phyloP scores from a whole-genome alignment of 2,888 invertebrate genomes.

The Mythimna vitellina region DNA sequence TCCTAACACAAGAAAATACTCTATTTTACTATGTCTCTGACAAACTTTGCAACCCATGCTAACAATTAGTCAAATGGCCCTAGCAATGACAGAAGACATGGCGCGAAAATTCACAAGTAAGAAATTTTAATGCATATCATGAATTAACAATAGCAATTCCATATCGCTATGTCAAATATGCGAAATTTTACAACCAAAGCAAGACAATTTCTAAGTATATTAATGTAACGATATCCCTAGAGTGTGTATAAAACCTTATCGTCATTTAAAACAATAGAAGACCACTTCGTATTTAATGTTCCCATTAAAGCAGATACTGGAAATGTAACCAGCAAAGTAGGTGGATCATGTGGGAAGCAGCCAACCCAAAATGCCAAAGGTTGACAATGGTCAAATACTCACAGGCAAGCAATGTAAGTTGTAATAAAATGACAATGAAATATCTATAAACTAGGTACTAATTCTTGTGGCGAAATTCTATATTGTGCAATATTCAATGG shows the following conservation, averaged over 20 bases:
- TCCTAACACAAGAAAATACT: slow-evolving; percentile 21
- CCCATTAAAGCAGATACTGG: slow-evolving; percentile 32
- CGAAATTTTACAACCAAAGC: not conserved
- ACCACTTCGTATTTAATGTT: slow-evolving; percentile 40
- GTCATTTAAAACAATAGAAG: slow-evolving; percentile 39
- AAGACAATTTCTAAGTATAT: not conserved
- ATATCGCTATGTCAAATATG: not conserved
- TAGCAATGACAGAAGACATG: slow-evolving; percentile 18
- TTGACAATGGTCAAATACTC: slow-evolving; percentile 17
- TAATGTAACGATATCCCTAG: not conserved
- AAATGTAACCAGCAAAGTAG: slow-evolving; percentile 39
- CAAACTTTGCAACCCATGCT: slow-evolving; percentile 21
- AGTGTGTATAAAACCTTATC: slow-evolving; percentile 34
- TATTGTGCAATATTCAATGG: slow-evolving; percentile 2
- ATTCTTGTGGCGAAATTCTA: slow-evolving; percentile 45
- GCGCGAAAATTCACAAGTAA: slow-evolving; percentile 6
- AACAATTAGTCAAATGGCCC: slow-evolving; percentile 11
- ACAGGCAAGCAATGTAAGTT: slow-evolving; percentile 41
- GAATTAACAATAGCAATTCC: not conserved
- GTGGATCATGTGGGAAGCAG: slow-evolving; percentile 48
- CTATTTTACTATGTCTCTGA: slow-evolving; percentile 6
- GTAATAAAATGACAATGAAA: slow-evolving; percentile 55
- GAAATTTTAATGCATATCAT: slow-evolving; percentile 7
- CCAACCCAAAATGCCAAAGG: slow-evolving; percentile 44
- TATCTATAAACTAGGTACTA: slow-evolving; percentile 49